Base-by-base conservation (phyloP, 2,888 invertebrate genomes). In the Alcis repandata region DNA sequence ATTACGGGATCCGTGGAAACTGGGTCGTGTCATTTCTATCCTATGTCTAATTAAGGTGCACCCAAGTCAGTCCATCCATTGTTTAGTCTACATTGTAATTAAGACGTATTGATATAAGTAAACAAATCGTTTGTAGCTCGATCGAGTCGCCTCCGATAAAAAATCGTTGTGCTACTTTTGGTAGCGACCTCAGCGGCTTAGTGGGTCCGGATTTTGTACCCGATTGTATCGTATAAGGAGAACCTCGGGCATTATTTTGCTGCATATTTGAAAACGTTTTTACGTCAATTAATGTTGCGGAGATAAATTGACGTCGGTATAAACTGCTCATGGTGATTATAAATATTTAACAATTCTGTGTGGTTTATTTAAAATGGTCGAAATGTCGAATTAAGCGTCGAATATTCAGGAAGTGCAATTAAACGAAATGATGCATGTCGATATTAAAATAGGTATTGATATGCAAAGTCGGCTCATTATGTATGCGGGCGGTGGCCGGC, bases 391-490 rank as follows among this genome's bases (percentile, higher is more conserved):
- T 81, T 79, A 75, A 72, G 73, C 72, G 79, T 77, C 74, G 76
- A 72, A 74, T 79, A 84, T 86, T 85, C 83, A 88, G 91, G 90
- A 90, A 91, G 89, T 88, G 88, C 86, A 90, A 90, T 91, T 89
- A 92, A 88, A 91, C 86, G 83, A 86, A 92, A 91, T 91, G 92
- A 90, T 89, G 90, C 92, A 85, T 92, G 91, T 88, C 91, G 86
- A 89, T 90, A 90, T 89, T 89, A 90, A 90, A 91, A 89, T 85
- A 87, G 82, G 85, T 85, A 93, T 92, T 92, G 89, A 92, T 90
- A 93, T 93, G 92, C 87, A 91, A 92, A 92, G 87, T 84, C 75
- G 79, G 67, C 75, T 85, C 83, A 87, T 88, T 89, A 84, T 82
- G 80, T 77, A 88, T 85, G 85, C 87, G 88, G 87, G 87, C 84